Percentiles rank a stretch among this genome's conserved stretches.
phyloP scores from a whole-genome alignment of 1,140 invertebrate species.

The Saxidomus purpurata region DNA sequence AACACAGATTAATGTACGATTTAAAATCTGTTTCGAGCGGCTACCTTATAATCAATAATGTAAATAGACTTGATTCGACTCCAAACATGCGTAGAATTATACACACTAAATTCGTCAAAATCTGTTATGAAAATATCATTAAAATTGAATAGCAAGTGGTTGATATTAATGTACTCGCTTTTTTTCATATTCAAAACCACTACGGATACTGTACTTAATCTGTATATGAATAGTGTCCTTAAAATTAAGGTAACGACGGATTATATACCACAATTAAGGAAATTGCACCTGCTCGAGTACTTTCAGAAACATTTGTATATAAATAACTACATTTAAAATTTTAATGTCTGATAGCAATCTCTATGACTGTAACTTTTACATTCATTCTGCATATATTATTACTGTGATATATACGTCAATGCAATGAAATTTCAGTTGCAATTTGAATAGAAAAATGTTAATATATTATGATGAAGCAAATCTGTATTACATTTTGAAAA shows the following conservation, averaged over 20 bases:
- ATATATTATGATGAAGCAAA: too few relatives aligned
- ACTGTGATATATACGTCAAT: too few relatives aligned
- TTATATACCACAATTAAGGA: background rate
- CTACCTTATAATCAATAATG: conserved; percentile 50
- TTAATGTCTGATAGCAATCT: too few relatives aligned
- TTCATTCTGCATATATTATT: too few relatives aligned
- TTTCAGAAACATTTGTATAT: too few relatives aligned
- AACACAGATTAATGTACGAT: conserved; percentile 4
- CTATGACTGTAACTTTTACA: too few relatives aligned
- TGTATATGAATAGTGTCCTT: conserved; percentile 13
- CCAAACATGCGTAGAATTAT: conserved; percentile 4
- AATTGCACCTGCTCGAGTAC: too few relatives aligned
- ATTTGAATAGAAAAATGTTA: too few relatives aligned
- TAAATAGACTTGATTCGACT: conserved; percentile 29
- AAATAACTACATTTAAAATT: too few relatives aligned
- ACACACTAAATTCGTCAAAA: conserved; percentile 29
- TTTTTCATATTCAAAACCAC: background rate
- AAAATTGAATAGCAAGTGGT: background rate
- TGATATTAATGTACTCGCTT: background rate
- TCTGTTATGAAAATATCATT: conserved; percentile 27
- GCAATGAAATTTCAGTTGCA: too few relatives aligned
- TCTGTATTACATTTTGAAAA: too few relatives aligned
- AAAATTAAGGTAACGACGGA: background rate
- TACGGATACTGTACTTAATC: background rate
- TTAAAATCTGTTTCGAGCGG: conserved; percentile 33